Base-by-base conservation (phyloP, 2,113 vertebrate species). In the Mustela nigripes region DNA sequence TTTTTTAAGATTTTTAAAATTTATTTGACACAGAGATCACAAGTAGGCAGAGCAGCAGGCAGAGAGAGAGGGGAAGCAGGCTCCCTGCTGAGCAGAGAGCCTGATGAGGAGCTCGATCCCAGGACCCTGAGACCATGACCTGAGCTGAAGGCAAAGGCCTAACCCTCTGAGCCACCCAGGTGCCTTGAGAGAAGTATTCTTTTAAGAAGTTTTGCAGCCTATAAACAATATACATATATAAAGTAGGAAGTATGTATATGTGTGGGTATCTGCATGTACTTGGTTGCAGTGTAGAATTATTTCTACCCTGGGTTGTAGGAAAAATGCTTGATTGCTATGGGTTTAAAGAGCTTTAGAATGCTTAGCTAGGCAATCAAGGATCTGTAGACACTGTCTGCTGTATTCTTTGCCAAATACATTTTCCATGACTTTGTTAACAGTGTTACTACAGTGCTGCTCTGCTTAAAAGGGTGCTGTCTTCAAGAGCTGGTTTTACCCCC, bases 171-270 rank as follows among this genome's bases (percentile, higher is more conserved):
- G 16, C 16, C 53, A 56, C 16, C 53, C 53, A 56, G 53, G 5
- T 56, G 16, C 53, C 53, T 6, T 56, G 53, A 56, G 58, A 24
- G 26, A 93, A 79, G 22, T 86, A 87, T 69, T 95, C 58, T 89
- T 87, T 93, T 80, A 92, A 86, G 85, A 87, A 91, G 96, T 21
- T 58, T 89, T 94, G 91, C 76, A 82, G 33, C n/a, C 36, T 78
- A 60, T 93, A 92, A 45, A 56, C 14, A 83, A 39, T 78, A 31
- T 71, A 33, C 18, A 31, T 33, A 22, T 48, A 19, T 22, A 50
- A 71, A 56, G 26, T 48, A 28, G 80, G 31, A 84, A 95, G 5
- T 81, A 3, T 65, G 4, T 94, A 50, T 90, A 15, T 58, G 10
- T 69, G 21, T 89, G 42, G 91, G 10, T 90, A 79, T 74, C 19